Conservation (phyloP, 2,797 vertebrate species). For the Gila robusta region DNA sequence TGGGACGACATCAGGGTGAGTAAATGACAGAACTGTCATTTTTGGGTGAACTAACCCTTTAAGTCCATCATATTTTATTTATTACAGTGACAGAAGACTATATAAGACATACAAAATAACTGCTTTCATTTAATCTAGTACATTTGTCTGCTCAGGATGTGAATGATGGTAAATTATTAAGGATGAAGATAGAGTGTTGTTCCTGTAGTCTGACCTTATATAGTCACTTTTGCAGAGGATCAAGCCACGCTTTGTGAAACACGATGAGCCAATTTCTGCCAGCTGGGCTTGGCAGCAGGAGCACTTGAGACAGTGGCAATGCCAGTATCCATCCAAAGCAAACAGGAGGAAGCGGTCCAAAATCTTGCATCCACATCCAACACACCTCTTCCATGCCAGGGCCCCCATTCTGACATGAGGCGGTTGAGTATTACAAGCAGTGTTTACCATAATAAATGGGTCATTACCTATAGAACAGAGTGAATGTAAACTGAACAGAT, state of each 20-base stretch:
- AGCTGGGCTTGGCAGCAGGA: conserved; percentile 83
- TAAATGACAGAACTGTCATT: not conserved
- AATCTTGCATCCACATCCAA: conserved; percentile 86
- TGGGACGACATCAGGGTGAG: not conserved
- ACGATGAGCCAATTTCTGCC: conserved; percentile 86
- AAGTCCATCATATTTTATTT: not conserved
- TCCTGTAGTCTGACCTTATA: conserved; percentile 80
- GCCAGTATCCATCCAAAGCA: conserved; percentile 89
- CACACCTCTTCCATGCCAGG: conserved; percentile 84
- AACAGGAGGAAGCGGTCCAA: conserved; percentile 87
- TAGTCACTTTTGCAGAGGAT: conserved; percentile 89
- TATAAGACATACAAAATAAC: not conserved
- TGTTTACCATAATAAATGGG: conserved; percentile 81
- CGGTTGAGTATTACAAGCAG: conserved; percentile 82
- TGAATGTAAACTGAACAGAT: not conserved
- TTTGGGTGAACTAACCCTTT: not conserved
- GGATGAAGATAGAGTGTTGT: not conserved
- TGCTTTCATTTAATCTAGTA: not conserved
- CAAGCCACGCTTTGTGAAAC: conserved; percentile 88
- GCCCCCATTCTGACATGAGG: conserved; percentile 82
- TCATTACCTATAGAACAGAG: conserved; percentile 34
- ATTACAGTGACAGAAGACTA: not conserved
- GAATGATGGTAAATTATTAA: not conserved
- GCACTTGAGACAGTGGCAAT: conserved; percentile 83
- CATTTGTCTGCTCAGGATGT: conserved; percentile 1